Evolutionary conservation across 92 coral and sea anemone genomes (phyloP), one percentile per base, ranked within the genome.

Genomic region (Epizoanthus ramosus): DNA sequence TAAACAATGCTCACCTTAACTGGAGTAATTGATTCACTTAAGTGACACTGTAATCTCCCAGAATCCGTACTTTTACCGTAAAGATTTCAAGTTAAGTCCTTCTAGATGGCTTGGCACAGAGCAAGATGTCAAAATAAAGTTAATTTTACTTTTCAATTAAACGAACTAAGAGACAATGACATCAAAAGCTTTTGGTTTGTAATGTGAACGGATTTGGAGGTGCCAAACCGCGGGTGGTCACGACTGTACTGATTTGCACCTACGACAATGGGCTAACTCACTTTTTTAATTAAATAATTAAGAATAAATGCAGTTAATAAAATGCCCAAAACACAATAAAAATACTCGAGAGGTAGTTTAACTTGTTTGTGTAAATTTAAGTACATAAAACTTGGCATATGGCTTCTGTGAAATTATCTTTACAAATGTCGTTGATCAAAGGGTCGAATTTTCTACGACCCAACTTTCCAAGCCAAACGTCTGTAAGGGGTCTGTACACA

Each of bases 221-320:
- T 33, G 67, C 17, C 23, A 75, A 57, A 35, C 80, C 67, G 68
- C 54, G 80, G 68, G 80, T 33, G 80, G 67, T 75, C 68, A 35
- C 37, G 13, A 57, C 22, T 18, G 12, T 4, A 37, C 54, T 75
- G 57, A 37, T 59, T 75, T 75, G 33, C 80, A 57, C 68, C 56
- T 59, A 1, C 4, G 9, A 59, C 80, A 75, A 75, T 59, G 41
- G 15, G 54, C 80, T 21, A 18, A 19, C 57, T 56, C 79, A 25
- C 79, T 74, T 53, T 35, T 56, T 74, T 74, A 63, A 74, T 74
- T 74, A 74, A 53, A 23, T 56, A 74, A 74, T 56, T 74, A 74
- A 24, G 63, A 31, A 56, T 75, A 16, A 28, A 10, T 75, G 22
- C 25, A 71, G 28, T 75, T 75, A 52, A 31, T 58, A 56, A 75